phyloP scores from a whole-genome alignment of 2,113 vertebrate genomes.

The Seriola dumerili region DNA sequence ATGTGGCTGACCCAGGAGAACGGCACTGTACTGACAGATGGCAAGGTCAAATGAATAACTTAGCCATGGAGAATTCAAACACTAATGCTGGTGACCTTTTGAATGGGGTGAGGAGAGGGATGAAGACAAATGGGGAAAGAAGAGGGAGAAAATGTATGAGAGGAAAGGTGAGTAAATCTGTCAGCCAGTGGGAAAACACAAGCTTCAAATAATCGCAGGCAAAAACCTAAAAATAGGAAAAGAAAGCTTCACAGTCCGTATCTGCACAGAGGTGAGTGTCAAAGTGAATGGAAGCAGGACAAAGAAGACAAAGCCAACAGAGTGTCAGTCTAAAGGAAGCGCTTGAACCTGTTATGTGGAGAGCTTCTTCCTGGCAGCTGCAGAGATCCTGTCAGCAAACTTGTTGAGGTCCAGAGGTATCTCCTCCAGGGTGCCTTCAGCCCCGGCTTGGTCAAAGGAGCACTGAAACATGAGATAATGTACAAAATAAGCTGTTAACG shows the following conservation, averaged over 20 bases:
- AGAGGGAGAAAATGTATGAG: neutral
- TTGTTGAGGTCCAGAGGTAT: constrained; percentile 84
- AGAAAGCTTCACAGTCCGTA: neutral
- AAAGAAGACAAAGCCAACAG: constrained; percentile 8
- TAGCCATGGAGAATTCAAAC: constrained; percentile 58
- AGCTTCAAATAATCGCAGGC: neutral
- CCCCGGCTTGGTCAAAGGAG: constrained; percentile 80
- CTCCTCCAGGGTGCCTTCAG: constrained; percentile 83
- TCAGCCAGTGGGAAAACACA: constrained; percentile 20
- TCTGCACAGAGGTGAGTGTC: constrained; percentile 20
- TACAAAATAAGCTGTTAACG: neutral
- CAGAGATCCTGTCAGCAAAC: constrained; percentile 84
- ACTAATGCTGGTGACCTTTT: constrained; percentile 56
- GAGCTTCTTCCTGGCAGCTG: constrained; percentile 85
- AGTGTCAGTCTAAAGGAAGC: neutral
- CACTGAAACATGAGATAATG: constrained; percentile 53
- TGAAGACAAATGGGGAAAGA: constrained; percentile 35
- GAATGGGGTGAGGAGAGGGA: constrained; percentile 11
- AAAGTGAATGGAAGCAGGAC: neutral
- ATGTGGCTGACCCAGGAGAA: constrained; percentile 60
- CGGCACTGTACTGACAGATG: constrained; percentile 65
- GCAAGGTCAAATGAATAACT: constrained; percentile 66
- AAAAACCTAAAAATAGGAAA: constrained; percentile 7
- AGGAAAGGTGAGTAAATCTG: constrained; percentile 40
- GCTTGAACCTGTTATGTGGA: constrained; percentile 83